These are phyloP conservation scores for Cyprinodon variegatus DNA, from an alignment of 2,113 vertebrate genomes.

Conservation along the genomic window DNA sequence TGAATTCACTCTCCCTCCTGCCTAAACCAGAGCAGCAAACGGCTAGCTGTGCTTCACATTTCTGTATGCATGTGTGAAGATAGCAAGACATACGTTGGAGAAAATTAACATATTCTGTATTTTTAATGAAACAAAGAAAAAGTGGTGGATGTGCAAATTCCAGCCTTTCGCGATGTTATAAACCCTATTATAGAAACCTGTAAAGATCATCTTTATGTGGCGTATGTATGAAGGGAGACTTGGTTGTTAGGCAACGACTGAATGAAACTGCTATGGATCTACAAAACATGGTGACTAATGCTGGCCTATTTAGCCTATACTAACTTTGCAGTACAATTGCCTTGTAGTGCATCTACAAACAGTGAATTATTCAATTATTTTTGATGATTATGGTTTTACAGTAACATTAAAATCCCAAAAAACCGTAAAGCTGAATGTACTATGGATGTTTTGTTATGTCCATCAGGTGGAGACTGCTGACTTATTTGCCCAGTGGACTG, in stretches of 20 bases:
- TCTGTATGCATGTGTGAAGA: background rate
- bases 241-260: background rate
- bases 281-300: background rate
- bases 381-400: background rate
- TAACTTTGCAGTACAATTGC: background rate
- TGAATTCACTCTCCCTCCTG: conserved; percentile 5
- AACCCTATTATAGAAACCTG: background rate
- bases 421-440: no score
- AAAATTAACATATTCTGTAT: background rate
- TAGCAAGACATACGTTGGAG: background rate
- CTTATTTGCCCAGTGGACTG: no score
- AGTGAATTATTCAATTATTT: background rate
- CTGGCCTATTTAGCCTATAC: background rate
- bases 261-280: background rate
- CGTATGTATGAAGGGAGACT: background rate
- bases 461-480: no score
- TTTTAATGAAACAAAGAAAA: background rate
- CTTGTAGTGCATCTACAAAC: no score
- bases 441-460: no score
- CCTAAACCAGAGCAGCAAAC: conserved; percentile 25
- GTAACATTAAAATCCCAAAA: background rate
- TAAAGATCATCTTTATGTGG: background rate
- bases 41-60: conserved; percentile 2
- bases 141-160: background rate
- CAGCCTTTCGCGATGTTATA: background rate